phyloP scores from a whole-genome alignment of 2,797 vertebrate genomes.

The Alauda arvensis region DNA sequence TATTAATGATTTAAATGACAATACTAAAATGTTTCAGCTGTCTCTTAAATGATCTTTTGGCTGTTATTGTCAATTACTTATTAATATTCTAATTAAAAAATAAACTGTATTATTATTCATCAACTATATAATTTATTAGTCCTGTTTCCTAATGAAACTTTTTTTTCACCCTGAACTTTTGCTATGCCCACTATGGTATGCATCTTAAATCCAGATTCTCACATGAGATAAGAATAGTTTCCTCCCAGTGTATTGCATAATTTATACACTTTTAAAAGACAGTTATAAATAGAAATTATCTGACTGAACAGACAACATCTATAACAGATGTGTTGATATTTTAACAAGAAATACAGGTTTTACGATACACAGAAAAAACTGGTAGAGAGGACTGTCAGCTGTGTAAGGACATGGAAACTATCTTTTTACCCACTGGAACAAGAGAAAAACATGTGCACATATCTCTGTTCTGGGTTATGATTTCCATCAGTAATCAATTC shows the following conservation, averaged over 20 bases:
- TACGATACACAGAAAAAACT: not conserved
- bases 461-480: not conserved
- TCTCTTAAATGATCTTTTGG: not conserved
- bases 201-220: not conserved
- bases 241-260: not conserved
- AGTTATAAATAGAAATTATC: not conserved
- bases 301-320: not conserved
- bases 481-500: not conserved
- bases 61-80: not conserved
- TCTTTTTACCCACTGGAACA: not conserved
- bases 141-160: not conserved
- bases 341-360: not conserved
- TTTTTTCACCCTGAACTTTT: not conserved
- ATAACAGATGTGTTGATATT: not conserved
- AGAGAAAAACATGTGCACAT: accelerated
- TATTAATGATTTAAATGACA: not conserved
- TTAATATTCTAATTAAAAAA: not conserved
- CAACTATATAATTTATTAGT: not conserved
- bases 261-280: not conserved
- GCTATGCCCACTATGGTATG: not conserved
- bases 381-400: not conserved
- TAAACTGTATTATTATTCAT: not conserved
- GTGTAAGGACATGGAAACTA: not conserved
- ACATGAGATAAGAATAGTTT: not conserved
- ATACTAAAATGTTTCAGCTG: not conserved